Evolutionary conservation across 2,797 vertebrate genomes (phyloP).

Genomic region (Uromys caudimaculatus): DNA sequence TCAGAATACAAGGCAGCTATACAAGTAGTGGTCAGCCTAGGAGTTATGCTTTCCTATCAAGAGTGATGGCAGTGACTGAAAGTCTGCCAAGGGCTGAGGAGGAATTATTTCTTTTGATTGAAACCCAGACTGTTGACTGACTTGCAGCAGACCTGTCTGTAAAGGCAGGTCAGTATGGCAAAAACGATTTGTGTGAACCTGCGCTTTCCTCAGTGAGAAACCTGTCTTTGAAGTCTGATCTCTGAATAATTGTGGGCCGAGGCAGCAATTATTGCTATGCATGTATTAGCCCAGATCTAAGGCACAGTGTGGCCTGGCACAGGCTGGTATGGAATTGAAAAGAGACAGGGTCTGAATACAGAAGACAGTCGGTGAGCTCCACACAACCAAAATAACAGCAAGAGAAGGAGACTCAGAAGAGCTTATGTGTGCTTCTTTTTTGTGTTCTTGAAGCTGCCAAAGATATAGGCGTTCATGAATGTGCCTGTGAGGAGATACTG

Average conservation of each 20-base stretch:
- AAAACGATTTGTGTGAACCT: background rate
- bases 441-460: background rate
- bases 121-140: background rate
- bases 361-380: background rate
- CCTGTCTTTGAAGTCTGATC: constrained; percentile 54
- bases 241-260: constrained; percentile 59
- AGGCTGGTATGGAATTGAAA: background rate
- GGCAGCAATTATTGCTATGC: background rate
- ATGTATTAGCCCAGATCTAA: constrained; percentile 27
- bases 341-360: constrained; percentile 34
- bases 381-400: background rate
- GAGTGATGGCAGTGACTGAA: background rate
- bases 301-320: background rate
- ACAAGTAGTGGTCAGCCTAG: background rate
- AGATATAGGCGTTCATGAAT: background rate
- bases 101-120: background rate
- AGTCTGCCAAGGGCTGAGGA: background rate
- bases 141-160: background rate
- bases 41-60: constrained; percentile 15
- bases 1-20: background rate
- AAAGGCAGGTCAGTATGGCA: background rate
- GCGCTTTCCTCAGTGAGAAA: constrained; percentile 46
- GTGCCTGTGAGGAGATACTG: background rate
- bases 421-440: background rate
- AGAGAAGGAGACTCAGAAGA: background rate